Conservation (phyloP, 2,888 invertebrate genomes). For the Microctonus hyperodae region DNA sequence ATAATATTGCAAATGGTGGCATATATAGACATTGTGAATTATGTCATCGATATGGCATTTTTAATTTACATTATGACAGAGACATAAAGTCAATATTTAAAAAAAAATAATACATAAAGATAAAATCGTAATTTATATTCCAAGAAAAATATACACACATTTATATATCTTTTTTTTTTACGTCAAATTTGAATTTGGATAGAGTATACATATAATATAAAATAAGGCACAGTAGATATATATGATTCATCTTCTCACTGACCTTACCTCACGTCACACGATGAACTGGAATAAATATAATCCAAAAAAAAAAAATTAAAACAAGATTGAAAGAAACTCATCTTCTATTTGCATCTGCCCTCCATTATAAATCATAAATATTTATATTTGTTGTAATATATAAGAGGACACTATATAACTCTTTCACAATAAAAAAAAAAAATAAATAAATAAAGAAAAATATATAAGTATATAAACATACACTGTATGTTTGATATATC, state of each 20-base stretch:
- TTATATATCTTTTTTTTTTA: no score
- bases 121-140: background rate
- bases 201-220: background rate
- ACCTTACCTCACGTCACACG: background rate
- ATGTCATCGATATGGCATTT: background rate
- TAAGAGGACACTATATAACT: background rate
- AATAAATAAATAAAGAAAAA: background rate
- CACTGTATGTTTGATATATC: background rate
- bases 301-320: background rate
- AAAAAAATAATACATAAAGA: background rate
- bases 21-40: background rate
- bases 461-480: background rate
- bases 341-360: background rate
- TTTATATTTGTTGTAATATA: conserved; percentile 5
- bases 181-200: no score
- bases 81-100: background rate
- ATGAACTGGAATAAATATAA: background rate
- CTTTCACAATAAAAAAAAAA: background rate
- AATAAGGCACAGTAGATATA: background rate
- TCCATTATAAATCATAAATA: conserved; percentile 11
- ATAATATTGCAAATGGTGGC: background rate
- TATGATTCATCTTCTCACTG: background rate
- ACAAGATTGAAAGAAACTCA: background rate
- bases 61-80: background rate
- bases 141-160: background rate